Base-by-base conservation (phyloP, 2,888 invertebrate species). In the Laspeyria flexula region DNA sequence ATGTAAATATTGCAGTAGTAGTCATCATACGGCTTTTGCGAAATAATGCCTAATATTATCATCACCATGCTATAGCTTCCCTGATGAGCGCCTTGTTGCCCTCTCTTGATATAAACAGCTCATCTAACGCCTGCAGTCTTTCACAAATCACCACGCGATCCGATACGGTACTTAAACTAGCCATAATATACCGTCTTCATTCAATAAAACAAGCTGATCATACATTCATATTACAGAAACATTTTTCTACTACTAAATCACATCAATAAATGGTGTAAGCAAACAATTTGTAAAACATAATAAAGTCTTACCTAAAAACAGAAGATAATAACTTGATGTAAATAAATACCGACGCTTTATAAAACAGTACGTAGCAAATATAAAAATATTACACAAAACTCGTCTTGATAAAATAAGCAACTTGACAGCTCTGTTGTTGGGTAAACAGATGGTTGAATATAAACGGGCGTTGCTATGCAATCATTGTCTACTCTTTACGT, bases 381-480 rank as follows among this genome's bases (percentile, higher is more conserved):
- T 25, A 25, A 61, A 58, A 56, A 42, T 51, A 38, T 38, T 31
- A 46, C 41, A 45, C 42, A 42, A 51, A 40, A 43, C 52, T 45
- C 30, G 34, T 49, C 39, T 46, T 47, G 38, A 46, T 49, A 47
- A 33, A 54, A 59, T 50, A 35, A 49, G 48, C 48, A 50, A 66
- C 55, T 42, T 63, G 64, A 65, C 65, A 64, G 43, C 12, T 40
- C 30, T 47, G 71, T 73, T 65, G 75, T 72, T 61, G 48, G 42
- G 67, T 59, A 66, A 63, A 65, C 72, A 71, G 65, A 49, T 66
- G 63, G 59, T 65, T 44, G 55, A 62, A 57, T 68, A 65, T 61
- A 75, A 72, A 69, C 12, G 43, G 43, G 9, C 52, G 80, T 80
- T 73, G 71, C 80, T 67, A 64, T 49, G 80, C 54, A 63, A 79